Percentiles rank a stretch among this genome's conserved stretches.
phyloP scores from a whole-genome alignment of 2,113 vertebrate species.

The Puffinus mauretanicus region DNA sequence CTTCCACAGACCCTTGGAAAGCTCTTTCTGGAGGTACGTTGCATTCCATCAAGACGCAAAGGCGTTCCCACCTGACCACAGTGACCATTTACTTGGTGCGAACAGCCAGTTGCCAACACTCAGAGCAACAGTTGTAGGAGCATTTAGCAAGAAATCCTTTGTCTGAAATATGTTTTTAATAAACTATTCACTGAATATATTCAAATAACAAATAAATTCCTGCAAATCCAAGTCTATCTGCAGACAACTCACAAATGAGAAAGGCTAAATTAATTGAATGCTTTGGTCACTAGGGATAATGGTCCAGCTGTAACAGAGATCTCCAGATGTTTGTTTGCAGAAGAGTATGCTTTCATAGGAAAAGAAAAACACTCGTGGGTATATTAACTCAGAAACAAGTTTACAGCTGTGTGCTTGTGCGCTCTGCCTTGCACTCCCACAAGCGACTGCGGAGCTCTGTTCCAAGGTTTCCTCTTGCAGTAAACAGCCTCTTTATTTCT shows the following conservation, averaged over 20 bases:
- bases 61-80: not conserved
- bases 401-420: constrained; percentile 15
- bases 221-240: not conserved
- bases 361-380: constrained; percentile 48
- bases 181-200: not conserved
- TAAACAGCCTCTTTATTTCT: constrained; percentile 37
- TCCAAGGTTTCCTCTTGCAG: constrained; percentile 4
- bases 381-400: constrained; percentile 37
- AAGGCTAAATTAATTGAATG: constrained; percentile 35
- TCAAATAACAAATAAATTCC: constrained; percentile 31
- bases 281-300: constrained; percentile 6
- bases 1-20: not conserved
- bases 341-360: constrained; percentile 8
- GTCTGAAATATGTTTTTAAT: constrained; percentile 67
- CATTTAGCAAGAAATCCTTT: not conserved
- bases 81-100: not conserved
- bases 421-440: not conserved
- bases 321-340: constrained; percentile 64
- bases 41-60: not conserved
- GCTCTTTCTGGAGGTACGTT: not conserved
- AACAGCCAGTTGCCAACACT: not conserved
- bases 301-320: constrained; percentile 54
- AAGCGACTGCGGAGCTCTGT: not conserved
- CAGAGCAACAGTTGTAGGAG: not conserved
- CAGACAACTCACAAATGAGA: constrained; percentile 26